A percentile compares a stretch with the other conserved stretches of the same genome.
Conservation (phyloP, 2,113 vertebrate genomes). For the Chunga burmeisteri region DNA sequence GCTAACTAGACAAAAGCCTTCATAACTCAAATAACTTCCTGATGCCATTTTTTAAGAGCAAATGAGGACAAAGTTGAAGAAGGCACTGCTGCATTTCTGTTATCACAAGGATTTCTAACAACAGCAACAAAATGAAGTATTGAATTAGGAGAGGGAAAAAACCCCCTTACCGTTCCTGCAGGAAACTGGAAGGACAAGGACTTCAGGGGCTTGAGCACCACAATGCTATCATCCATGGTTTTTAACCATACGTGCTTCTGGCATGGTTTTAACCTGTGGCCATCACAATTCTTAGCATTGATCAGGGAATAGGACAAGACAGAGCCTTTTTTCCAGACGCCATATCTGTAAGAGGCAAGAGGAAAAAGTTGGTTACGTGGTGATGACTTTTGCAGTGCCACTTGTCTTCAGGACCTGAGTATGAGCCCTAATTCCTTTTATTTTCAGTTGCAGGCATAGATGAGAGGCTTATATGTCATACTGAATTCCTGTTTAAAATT, state of each 20-base stretch:
- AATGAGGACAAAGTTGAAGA: neutral
- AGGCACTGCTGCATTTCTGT: neutral
- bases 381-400: neutral
- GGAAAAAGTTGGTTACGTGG: neutral
- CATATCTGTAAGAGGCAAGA: neutral
- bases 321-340: neutral
- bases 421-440: neutral
- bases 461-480: neutral
- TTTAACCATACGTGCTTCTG: neutral
- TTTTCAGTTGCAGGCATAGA: neutral
- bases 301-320: neutral
- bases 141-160: neutral
- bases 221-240: neutral
- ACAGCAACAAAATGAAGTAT: neutral
- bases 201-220: neutral
- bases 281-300: neutral
- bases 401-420: neutral
- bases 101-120: neutral
- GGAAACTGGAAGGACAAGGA: neutral
- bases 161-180: rapidly evolving
- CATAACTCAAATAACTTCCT: neutral
- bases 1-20: neutral
- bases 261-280: neutral
- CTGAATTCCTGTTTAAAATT: neutral
- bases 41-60: neutral